Evolutionary conservation across 2,797 vertebrate genomes (phyloP).

Genomic region (Pristis pectinata): DNA sequence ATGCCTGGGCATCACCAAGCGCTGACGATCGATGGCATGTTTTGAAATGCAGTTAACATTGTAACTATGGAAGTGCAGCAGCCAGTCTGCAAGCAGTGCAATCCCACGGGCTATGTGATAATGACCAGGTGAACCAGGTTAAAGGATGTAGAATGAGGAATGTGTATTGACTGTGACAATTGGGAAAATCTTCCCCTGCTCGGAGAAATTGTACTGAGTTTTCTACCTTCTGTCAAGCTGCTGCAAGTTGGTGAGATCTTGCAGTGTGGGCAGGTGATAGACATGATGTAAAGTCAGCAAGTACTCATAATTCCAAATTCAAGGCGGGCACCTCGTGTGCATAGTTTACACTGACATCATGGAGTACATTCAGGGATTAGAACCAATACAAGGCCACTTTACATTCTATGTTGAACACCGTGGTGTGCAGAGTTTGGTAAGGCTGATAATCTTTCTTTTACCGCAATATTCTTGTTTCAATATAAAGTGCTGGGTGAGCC

Average conservation of each 20-base stretch:
- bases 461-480: neutral
- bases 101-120: neutral
- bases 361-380: neutral
- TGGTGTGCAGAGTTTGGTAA: neutral
- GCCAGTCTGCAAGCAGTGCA: neutral
- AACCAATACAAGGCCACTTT: neutral
- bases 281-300: neutral
- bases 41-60: neutral
- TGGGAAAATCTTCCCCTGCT: neutral
- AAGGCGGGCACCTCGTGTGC: neutral
- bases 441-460: neutral
- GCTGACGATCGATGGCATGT: neutral
- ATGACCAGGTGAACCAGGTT: neutral
- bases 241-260: neutral
- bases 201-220: neutral
- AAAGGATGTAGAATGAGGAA: neutral
- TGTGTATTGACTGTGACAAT: neutral
- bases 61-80: neutral
- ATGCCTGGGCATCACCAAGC: neutral
- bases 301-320: conserved; percentile 13
- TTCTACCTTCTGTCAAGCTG: neutral
- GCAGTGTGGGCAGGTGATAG: neutral
- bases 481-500: neutral
- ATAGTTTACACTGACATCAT: neutral
- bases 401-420: neutral